phyloP scores from a whole-genome alignment of 1,140 invertebrate species.

The Nomia melanderi region DNA sequence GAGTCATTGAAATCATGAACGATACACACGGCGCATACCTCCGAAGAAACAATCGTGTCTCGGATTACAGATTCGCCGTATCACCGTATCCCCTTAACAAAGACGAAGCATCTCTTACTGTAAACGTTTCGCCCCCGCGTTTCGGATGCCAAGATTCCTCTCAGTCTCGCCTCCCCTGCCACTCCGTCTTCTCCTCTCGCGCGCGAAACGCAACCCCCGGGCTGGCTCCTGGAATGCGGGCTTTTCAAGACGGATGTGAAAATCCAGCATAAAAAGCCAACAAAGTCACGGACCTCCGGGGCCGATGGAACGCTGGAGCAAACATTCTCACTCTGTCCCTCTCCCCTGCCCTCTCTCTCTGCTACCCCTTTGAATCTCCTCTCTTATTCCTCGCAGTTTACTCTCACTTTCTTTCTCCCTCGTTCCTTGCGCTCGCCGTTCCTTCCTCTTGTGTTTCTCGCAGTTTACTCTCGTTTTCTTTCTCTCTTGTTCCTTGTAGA shows the following conservation, averaged over 20 bases:
- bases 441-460: no score
- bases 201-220: background rate
- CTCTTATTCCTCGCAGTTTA: background rate
- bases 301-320: constrained; percentile 30
- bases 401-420: constrained; percentile 28
- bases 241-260: constrained; percentile 32
- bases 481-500: no score
- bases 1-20: background rate
- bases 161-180: background rate
- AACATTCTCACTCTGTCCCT: constrained; percentile 42
- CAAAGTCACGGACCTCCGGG: constrained; percentile 58
- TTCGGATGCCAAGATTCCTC: constrained; percentile 5
- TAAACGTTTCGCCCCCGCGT: background rate
- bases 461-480: constrained; percentile 30
- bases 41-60: background rate
- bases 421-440: no score
- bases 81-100: background rate
- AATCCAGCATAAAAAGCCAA: constrained; percentile 49
- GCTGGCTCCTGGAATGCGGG: background rate
- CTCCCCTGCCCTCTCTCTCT: constrained; percentile 6
- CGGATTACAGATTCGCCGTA: background rate
- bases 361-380: no score
- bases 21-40: background rate
- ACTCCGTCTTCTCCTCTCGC: background rate
- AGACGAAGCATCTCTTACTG: background rate